These are phyloP conservation scores for Epizoanthus fatuus DNA, from an alignment of 92 coral and sea anemone genomes.

Conservation along the genomic window DNA sequence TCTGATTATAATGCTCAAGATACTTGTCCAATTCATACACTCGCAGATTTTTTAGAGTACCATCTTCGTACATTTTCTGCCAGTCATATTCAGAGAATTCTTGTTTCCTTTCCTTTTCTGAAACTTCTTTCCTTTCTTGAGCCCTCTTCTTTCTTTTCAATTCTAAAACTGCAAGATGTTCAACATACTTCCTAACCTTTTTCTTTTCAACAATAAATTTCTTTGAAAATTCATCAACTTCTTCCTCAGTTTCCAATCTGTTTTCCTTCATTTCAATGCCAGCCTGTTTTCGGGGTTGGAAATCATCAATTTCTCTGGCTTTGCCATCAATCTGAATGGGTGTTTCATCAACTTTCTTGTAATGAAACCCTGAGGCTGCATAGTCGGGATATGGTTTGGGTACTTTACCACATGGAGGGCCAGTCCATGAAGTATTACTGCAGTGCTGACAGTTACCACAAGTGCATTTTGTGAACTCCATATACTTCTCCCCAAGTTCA, in stretches of 20 bases:
- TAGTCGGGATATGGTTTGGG: slow-evolving; percentile 50
- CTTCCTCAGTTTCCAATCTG: slow-evolving; percentile 25
- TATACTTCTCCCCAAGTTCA: slow-evolving; percentile 44
- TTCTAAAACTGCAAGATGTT: slow-evolving; percentile 28
- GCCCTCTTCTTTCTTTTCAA: slow-evolving; percentile 34
- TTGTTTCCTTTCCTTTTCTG: slow-evolving; percentile 23
- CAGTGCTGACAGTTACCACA: slow-evolving; percentile 31
- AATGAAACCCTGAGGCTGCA: slow-evolving; percentile 30
- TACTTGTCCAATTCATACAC: slow-evolving; percentile 30
- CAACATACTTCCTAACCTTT: slow-evolving; percentile 28
- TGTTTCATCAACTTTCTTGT: slow-evolving; percentile 15
- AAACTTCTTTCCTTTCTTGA: slow-evolving; percentile 11
- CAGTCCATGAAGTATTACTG: too few species aligned
- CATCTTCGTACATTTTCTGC: slow-evolving; percentile 16
- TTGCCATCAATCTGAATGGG: slow-evolving; percentile 18
- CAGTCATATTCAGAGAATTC: slow-evolving; percentile 32
- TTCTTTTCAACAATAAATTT: slow-evolving; percentile 41
- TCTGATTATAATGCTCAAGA: slow-evolving; percentile 17
- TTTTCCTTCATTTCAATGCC: not conserved
- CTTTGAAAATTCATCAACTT: slow-evolving; percentile 20
- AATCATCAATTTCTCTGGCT: slow-evolving; percentile 21
- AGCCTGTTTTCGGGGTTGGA: slow-evolving; percentile 57
- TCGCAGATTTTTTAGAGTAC: not conserved
- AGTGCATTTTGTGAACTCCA: slow-evolving; percentile 33
- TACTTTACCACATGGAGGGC: slow-evolving; percentile 21